Base-by-base conservation (phyloP, 2,113 vertebrate species). In the Mandrillus leucophaeus region DNA sequence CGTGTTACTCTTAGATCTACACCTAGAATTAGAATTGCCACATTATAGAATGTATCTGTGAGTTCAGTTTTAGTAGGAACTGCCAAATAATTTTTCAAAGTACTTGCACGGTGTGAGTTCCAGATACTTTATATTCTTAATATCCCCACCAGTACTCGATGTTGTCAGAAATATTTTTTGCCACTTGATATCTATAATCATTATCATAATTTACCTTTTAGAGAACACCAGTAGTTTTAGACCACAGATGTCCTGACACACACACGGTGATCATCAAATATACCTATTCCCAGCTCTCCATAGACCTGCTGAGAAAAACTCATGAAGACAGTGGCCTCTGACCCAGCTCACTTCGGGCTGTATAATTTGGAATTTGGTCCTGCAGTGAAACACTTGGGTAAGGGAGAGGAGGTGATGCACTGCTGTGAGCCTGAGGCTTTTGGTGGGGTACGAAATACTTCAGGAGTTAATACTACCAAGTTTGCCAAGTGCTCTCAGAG, bases 201-300 rank as follows among this genome's bases (percentile, higher is more conserved):
- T 88, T 61, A 76, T 80, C 11, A 40, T 84, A 87, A 87, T 25
- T 88, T 94, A 70, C 43, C 48, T 87, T 97, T 94, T 43, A 12
- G 55, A 89, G 78, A 92, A 94, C 81, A 57, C 48, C 38, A 66
- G 5, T 43, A 50, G 38, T 64, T 27, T 61, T 9, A 32, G 52
- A 3, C 61, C 27, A 32, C 61, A 30, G 4, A 64, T 20, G 40
- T 2, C 4, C 1, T 2, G 52, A n/a, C 38, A 16, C 17, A 50
- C 38, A 30, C 38, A 27, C 16, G 11, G 22, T 79, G 30, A 70
- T 85, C 55, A 57, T 59, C 78, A 73, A 73, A 48, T 92, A 17
- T 86, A 27, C n/a, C 40, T 6, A 40, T 70, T 61, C 12, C 48
- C 35, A 72, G 12, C 50, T 96, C 87, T 73, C 76, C 64, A n/a